A percentile compares a stretch with the other conserved stretches of the same genome.
Conservation (phyloP, 2,113 vertebrate genomes). For the Chamaea fasciata region DNA sequence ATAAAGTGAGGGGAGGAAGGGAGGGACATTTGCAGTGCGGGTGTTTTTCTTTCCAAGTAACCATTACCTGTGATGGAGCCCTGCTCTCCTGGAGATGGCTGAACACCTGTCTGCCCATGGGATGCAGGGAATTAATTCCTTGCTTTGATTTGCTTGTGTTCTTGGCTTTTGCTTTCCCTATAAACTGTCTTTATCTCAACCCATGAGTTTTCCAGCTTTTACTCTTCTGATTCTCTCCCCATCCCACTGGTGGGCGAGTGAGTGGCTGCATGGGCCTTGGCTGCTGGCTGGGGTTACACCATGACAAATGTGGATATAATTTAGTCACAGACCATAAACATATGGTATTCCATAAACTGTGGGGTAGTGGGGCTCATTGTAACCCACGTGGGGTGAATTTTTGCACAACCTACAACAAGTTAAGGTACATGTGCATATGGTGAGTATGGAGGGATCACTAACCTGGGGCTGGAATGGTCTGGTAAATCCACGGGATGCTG, state of each 20-base stretch:
- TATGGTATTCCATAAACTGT: neutral
- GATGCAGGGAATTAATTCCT: neutral
- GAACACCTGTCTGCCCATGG: neutral
- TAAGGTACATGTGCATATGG: neutral
- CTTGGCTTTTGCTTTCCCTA: neutral
- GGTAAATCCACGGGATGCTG: neutral
- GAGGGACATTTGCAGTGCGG: neutral
- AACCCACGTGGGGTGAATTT: neutral
- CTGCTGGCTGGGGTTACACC: neutral
- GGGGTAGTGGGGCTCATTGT: neutral
- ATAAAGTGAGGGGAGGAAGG: neutral
- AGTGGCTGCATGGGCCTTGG: accelerated
- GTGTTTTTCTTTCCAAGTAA: neutral
- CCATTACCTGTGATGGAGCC: neutral
- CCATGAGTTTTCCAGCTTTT: neutral
- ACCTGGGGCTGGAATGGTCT: neutral
- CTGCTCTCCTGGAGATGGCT: neutral
- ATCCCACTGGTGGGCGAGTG: accelerated
- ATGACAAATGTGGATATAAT: neutral
- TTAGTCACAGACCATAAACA: neutral
- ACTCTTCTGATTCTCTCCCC: neutral
- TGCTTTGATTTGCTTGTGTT: accelerated
- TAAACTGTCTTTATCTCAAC: neutral
- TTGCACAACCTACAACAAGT: neutral
- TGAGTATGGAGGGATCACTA: neutral